Evolutionary conservation across 1,140 invertebrate genomes (phyloP), one percentile per base, ranked within the genome.

Genomic region (Drosophila kurseongensis): DNA sequence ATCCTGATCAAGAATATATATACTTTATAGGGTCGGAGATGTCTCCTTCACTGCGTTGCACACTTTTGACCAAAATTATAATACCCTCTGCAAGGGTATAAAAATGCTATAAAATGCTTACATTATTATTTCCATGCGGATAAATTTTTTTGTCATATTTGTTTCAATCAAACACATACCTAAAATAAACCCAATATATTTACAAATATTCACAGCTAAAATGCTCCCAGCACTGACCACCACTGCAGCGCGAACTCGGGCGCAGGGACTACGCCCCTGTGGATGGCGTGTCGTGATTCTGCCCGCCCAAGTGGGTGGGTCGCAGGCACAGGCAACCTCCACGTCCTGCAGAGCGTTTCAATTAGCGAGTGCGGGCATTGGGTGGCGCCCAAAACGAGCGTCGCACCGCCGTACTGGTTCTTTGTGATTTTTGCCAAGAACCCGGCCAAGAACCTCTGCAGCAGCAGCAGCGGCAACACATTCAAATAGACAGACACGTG

Each of bases 401-500:
- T 42, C 58, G 60, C 50, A 48, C 57, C 40, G 67, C 66, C 80
- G 72, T 41, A 86, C 84, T 82, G 79, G 84, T 60, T 89, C 84
- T 89, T 89, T 62, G 62, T 75, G 50, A 62, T 89, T 89, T 88
- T 83, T 73, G 67, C 61, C 72, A 88, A 88, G 83, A 88, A 61
- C 84, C 57, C 65, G 60, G 51, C 27, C 60, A 59, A 81, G 63
- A 65, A 80, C 72, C 80, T 83, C 80, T 62, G 80, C 71, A 71
- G 44, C 55, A 67, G 67, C 79, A 69, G 63, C 50, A 67, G 54
- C 63, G 56, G 65, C 82, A 42, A 52, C 68, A 51, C 77, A 18
- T 89, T 72, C 59, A 85, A 85, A 75, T 73, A 76, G 90, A 72
- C 68, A 71, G 68, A 91, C 91, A 92, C 91, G 90, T 92, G 91